Percentiles rank a stretch among this genome's conserved stretches.
These are phyloP conservation scores for Kryphioiulus occultus DNA, from an alignment of 2,888 invertebrate species.

Conservation along the genomic window DNA sequence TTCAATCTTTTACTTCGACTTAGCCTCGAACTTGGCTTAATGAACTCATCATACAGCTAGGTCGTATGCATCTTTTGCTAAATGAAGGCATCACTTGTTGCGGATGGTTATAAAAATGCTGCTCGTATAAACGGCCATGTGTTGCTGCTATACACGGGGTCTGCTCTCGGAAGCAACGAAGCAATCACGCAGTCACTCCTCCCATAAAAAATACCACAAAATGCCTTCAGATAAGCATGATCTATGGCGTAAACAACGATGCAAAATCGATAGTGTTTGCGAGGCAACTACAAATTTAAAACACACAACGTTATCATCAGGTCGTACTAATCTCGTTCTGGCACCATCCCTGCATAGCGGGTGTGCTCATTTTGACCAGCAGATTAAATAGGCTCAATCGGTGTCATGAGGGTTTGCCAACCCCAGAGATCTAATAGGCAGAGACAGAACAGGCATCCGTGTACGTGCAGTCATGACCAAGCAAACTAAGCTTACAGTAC, in stretches of 20 bases:
- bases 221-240: not conserved
- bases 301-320: not conserved
- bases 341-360: not conserved
- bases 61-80: not conserved
- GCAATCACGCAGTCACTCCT: not conserved
- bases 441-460: too few species aligned
- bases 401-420: not conserved
- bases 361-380: not conserved
- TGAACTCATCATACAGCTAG: not conserved
- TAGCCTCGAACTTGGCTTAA: not conserved
- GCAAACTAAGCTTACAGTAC: not conserved
- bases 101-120: not conserved
- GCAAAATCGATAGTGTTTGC: not conserved
- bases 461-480: too few species aligned
- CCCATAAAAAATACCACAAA: constrained; percentile 30
- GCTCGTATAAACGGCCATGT: not conserved
- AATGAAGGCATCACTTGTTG: constrained; percentile 2
- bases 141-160: not conserved
- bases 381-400: not conserved
- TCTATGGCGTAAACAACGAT: constrained; percentile 7
- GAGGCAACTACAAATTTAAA: not conserved
- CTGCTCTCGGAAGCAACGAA: not conserved
- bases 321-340: not conserved
- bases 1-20: not conserved
- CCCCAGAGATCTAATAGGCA: not conserved